Evolutionary conservation across 2,888 invertebrate genomes (phyloP), one percentile per base, ranked within the genome.

Genomic region (Scaptomyza parva): DNA sequence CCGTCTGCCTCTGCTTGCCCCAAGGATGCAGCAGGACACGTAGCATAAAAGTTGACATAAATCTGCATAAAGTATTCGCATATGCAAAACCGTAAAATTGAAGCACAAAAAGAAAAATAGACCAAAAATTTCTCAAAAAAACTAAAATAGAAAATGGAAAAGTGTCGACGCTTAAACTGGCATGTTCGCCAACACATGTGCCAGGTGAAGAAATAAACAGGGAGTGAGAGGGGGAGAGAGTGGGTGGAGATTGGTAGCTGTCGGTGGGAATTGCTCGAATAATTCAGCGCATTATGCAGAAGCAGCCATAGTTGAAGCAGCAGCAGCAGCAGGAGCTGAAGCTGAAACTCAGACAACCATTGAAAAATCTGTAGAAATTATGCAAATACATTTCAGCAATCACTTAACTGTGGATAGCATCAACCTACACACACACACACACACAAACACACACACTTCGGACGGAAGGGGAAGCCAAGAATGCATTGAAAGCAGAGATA

Each of bases 331-430:
- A 9, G 26, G 20, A 57, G 57, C 40, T n/a, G 40, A 7, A 41
- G 18, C 45, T 35, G 48, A 37, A 45, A 17, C 37, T 17, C 54
- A 47, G 83, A 78, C 71, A 88, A 58, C 63, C 84, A 84, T 83
- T 84, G 86, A 84, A 68, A 88, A 88, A 88, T 84, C 84, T 84
- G 84, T 88, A 71, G 78, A 84, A 84, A 84, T 84, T 84, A 84
- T 84, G 84, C 88, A 84, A 84, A 84, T 88, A 88, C 72, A 88
- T 88, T 88, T 86, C 84, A 75, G 88, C 84, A 86, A 84, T 84
- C 86, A 84, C 88, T 84, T 88, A 82, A 84, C 76, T 70, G 51
- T 33, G 82, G 57, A 50, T 54, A 45, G 59, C 60, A 30, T 18
- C 28, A 26, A 44, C 18, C 8, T 14, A 11, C 22, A 43, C 35